phyloP scores from a whole-genome alignment of 2,797 vertebrate species.

The Anabas testudineus region DNA sequence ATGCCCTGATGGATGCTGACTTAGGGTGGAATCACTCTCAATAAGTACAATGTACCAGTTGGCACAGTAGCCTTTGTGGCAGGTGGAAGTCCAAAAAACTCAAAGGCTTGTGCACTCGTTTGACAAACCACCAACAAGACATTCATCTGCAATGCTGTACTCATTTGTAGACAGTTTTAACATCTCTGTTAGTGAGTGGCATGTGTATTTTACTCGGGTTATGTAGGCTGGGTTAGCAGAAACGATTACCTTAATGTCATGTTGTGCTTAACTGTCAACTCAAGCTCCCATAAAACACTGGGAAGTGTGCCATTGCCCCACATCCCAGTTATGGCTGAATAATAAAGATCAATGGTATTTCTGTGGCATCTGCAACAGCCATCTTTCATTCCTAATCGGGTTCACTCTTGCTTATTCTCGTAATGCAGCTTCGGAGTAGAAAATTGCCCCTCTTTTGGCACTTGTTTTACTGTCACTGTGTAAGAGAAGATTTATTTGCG shows the following conservation, averaged over 20 bases:
- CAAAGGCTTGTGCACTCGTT: slow-evolving; percentile 28
- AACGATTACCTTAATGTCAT: slow-evolving; percentile 6
- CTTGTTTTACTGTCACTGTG: slow-evolving; percentile 75
- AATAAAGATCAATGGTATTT: slow-evolving; percentile 62
- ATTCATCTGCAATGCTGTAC: slow-evolving; percentile 13
- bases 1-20: slow-evolving; percentile 80
- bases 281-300: slow-evolving; percentile 36
- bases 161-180: slow-evolving; percentile 23
- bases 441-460: slow-evolving; percentile 80
- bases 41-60: slow-evolving; percentile 76
- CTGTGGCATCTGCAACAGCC: slow-evolving; percentile 62
- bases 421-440: slow-evolving; percentile 73
- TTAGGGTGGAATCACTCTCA: slow-evolving; percentile 78
- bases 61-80: slow-evolving; percentile 50
- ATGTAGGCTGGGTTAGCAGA: slow-evolving; percentile 23
- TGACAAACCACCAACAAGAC: slow-evolving; percentile 24
- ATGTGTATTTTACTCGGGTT: slow-evolving; percentile 4
- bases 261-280: slow-evolving; percentile 27
- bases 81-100: slow-evolving; percentile 49
- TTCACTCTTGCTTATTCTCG: slow-evolving; percentile 71
- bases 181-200: slow-evolving; percentile 3
- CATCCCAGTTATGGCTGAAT: slow-evolving; percentile 53
- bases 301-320: slow-evolving; percentile 43
- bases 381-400: slow-evolving; percentile 69
- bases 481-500: slow-evolving; percentile 81